Percentiles rank a stretch among this genome's conserved stretches.
Evolutionary conservation across 2,888 invertebrate genomes (phyloP).

Genomic region (Tholera decimalis): DNA sequence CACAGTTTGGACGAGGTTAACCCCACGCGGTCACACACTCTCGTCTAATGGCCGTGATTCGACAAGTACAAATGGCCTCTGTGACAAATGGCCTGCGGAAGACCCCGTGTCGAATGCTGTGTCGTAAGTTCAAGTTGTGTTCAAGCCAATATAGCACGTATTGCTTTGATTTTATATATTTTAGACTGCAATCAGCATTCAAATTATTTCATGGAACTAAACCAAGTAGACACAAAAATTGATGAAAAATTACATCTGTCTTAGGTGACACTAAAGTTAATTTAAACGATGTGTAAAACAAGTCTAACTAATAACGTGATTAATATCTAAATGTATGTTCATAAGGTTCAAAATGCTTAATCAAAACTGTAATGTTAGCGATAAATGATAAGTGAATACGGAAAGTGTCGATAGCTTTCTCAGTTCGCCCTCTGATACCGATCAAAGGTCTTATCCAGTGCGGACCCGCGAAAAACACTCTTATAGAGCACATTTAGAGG

Average conservation of each 20-base stretch:
- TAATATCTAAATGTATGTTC: constrained; percentile 38
- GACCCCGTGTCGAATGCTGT: constrained; percentile 83
- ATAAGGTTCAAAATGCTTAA: constrained; percentile 75
- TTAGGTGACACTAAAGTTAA: constrained; percentile 36
- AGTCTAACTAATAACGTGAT: constrained; percentile 17
- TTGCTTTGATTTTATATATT: constrained; percentile 68
- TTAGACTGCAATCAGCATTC: constrained; percentile 42
- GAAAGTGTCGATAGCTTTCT: constrained; percentile 85
- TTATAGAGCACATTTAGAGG: constrained; percentile 72
- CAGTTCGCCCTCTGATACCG: constrained; percentile 82
- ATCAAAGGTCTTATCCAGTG: constrained; percentile 82
- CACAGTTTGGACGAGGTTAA: constrained; percentile 82
- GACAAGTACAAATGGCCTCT: constrained; percentile 91
- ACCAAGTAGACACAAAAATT: constrained; percentile 10
- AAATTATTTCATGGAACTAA: constrained; percentile 10
- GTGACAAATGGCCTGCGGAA: constrained; percentile 91
- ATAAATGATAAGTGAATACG: constrained; percentile 81
- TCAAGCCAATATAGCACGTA: constrained; percentile 84
- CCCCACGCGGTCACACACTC: constrained; percentile 90
- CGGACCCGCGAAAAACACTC: constrained; percentile 78
- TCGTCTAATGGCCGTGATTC: constrained; percentile 91
- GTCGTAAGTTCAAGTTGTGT: constrained; percentile 84
- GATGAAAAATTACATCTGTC: constrained; percentile 13
- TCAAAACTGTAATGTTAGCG: constrained; percentile 57
- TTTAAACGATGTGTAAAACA: constrained; percentile 34